Percentiles rank a stretch among this genome's conserved stretches.
These are phyloP conservation scores for Penaeus chinensis DNA, from an alignment of 1,140 invertebrate genomes.

Conservation along the genomic window DNA sequence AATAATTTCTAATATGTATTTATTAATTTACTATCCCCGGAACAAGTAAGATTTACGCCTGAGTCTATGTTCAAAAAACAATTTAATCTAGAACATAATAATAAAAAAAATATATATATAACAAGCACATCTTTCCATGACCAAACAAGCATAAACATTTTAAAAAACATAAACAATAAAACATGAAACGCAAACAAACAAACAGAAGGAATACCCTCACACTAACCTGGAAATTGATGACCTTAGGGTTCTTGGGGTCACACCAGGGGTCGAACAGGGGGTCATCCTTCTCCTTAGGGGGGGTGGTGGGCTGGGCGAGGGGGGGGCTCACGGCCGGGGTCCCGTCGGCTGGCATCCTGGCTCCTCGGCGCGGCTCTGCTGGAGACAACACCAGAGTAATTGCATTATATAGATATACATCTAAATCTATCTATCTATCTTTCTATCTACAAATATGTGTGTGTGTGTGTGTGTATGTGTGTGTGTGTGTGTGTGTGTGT, in stretches of 20 bases:
- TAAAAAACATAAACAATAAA: not conserved
- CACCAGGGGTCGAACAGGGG: constrained; percentile 77
- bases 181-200: not conserved
- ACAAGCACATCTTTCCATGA: not conserved
- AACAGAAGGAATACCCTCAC: not conserved
- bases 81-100: too few species aligned
- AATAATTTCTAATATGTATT: too few species aligned
- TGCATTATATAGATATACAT: too few species aligned
- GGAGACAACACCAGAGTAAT: not conserved
- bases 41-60: too few species aligned
- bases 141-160: not conserved
- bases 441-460: too few species aligned
- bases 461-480: too few species aligned
- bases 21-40: too few species aligned
- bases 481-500: too few species aligned
- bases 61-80: too few species aligned
- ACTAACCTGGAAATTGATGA: constrained; percentile 75
- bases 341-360: constrained; percentile 44
- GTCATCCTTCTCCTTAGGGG: constrained; percentile 34
- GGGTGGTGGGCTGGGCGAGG: not conserved
- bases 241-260: constrained; percentile 80
- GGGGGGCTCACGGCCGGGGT: not conserved
- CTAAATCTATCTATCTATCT: too few species aligned
- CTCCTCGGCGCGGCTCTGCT: not conserved
- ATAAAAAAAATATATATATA: not conserved